These are phyloP conservation scores for Pipra filicauda DNA, from an alignment of 2,113 vertebrate genomes.

Conservation along the genomic window DNA sequence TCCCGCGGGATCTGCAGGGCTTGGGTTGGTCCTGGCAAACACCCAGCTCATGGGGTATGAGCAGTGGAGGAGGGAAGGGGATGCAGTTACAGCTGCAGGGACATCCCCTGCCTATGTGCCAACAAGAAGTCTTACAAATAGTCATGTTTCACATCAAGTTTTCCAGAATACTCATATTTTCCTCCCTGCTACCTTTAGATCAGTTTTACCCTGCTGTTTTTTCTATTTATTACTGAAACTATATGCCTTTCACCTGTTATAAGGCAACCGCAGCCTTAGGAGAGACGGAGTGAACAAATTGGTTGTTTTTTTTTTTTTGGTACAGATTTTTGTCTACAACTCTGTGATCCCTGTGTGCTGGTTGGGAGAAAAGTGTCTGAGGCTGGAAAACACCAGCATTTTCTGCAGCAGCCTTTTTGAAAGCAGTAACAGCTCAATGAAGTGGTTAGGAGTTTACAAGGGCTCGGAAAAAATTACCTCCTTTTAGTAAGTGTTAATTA, in stretches of 20 bases:
- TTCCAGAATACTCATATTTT: neutral
- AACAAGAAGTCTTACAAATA: neutral
- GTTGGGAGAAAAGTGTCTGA: neutral
- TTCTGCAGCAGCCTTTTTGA: conserved; percentile 18
- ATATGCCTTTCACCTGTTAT: neutral
- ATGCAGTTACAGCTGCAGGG: neutral
- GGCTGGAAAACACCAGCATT: conserved; percentile 22
- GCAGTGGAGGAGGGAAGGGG: neutral
- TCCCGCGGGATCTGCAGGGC: rapidly evolving
- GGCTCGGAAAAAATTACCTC: conserved; percentile 45
- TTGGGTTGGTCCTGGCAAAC: neutral
- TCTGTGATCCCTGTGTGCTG: neutral
- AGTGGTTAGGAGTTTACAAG: conserved; percentile 48
- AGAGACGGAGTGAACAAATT: neutral
- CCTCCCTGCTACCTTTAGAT: neutral
- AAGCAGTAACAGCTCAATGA: conserved; percentile 28
- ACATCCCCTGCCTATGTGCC: neutral
- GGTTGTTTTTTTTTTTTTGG: neutral
- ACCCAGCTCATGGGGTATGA: neutral
- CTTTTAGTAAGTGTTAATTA: conserved; percentile 65
- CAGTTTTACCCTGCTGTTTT: neutral
- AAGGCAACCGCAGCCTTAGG: neutral
- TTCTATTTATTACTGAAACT: neutral
- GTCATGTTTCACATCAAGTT: neutral
- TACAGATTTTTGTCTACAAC: neutral